Evolutionary conservation across 1,140 invertebrate genomes (phyloP).

Genomic region (Zaprionus lachaisei): DNA sequence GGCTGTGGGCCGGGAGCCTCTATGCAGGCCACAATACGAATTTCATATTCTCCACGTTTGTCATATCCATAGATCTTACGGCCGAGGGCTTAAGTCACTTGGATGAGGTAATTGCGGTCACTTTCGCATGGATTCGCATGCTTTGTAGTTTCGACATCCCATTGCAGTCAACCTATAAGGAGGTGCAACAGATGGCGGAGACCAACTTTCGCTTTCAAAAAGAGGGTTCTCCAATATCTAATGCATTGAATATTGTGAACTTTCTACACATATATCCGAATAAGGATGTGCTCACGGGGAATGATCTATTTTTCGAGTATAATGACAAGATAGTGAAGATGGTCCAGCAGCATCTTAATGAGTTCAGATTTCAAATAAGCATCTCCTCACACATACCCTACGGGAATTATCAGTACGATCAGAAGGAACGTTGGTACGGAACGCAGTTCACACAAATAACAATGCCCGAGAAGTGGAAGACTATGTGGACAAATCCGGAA

Average conservation of each 20-base stretch:
- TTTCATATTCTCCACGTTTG: constrained; percentile 90
- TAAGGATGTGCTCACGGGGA: constrained; percentile 91
- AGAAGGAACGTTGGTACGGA: constrained; percentile 88
- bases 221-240: constrained; percentile 88
- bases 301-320: constrained; percentile 91
- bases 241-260: constrained; percentile 91
- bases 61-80: constrained; percentile 90
- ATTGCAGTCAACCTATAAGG: constrained; percentile 83
- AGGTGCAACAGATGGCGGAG: constrained; percentile 88
- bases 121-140: constrained; percentile 91
- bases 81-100: constrained; percentile 91
- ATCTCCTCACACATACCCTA: constrained; percentile 88
- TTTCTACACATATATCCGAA: constrained; percentile 91
- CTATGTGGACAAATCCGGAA: constrained; percentile 86
- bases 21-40: constrained; percentile 89
- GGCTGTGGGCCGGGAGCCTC: constrained; percentile 93
- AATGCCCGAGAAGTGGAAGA: constrained; percentile 86
- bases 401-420: constrained; percentile 85
- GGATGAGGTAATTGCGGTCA: constrained; percentile 88
- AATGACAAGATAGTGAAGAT: constrained; percentile 88
- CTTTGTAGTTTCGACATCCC: constrained; percentile 85
- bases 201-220: constrained; percentile 89
- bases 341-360: constrained; percentile 88
- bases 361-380: constrained; percentile 91
- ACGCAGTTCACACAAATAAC: constrained; percentile 79